Base-by-base conservation (phyloP, 2,888 invertebrate genomes). In the Oscheius sp. region DNA sequence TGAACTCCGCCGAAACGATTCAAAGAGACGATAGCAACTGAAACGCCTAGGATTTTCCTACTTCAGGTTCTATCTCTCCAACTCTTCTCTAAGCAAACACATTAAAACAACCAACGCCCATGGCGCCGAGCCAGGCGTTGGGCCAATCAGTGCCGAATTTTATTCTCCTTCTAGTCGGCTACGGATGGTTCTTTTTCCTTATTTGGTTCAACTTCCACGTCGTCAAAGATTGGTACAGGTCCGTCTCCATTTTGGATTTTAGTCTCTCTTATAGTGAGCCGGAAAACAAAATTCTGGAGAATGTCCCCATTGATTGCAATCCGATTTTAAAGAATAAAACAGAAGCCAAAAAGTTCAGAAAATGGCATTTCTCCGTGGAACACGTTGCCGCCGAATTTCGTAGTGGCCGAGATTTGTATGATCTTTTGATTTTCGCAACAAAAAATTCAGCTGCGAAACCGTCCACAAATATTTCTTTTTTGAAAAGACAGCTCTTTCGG, bases 381-480 rank as follows among this genome's bases (percentile, higher is more conserved):
- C 37, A 52, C 34, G 48, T 69, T 4, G 61, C 61, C 31, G 15
- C n/a, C 6, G 69, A 69, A 27, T 20, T 69, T 8, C 23, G 23
- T 6, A 34, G 17, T 25, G n/a, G 42, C 25, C 61, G 37, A 46
- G 33, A 69, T 31, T 29, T 69, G 69, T 69, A 63, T 39, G 55
- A 29, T 31, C 6, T 20, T 33, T 33, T n/a, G 23, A 25, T 27
- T 15, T 57, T 57, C 20, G 23, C 12, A n/a, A 20, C 4, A 42
- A 6, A n/a, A 3, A 23, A 8, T 53, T 55, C 57, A 67, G 67
- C 5, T 67, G 67, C 45, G 58, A 67, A 15, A 57, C 55, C 2
- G 34, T 67, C 15, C 25, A 45, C 25, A 67, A 67, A 57, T 68
- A 61, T 33, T 68, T 61, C 23, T 27, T 34, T 4, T 61, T 68